These are phyloP conservation scores for Glaucidium brasilianum DNA, from an alignment of 2,113 vertebrate species.

Conservation along the genomic window DNA sequence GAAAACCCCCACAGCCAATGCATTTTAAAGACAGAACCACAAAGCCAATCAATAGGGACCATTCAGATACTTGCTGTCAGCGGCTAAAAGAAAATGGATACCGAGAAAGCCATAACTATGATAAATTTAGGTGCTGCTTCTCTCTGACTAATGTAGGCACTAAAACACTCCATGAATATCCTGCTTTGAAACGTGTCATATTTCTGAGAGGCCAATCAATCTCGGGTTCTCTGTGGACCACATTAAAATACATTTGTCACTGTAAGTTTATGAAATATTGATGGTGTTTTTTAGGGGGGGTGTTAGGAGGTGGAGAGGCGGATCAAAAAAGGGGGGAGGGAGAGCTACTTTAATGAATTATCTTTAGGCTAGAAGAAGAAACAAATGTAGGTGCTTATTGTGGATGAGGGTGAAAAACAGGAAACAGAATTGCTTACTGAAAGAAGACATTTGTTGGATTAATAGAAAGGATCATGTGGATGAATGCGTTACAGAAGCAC, in stretches of 20 bases:
- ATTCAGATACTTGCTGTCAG: constrained; percentile 88
- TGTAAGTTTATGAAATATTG: constrained; percentile 88
- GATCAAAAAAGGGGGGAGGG: constrained; percentile 69
- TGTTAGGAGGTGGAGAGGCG: constrained; percentile 78
- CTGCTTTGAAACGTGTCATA: constrained; percentile 89
- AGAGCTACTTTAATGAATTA: constrained; percentile 80
- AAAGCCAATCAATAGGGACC: constrained; percentile 85
- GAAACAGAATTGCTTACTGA: constrained; percentile 49
- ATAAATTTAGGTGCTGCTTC: constrained; percentile 88
- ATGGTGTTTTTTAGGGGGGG: constrained; percentile 80
- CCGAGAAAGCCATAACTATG: constrained; percentile 96
- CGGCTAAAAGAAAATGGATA: constrained; percentile 92
- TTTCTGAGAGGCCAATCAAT: constrained; percentile 93
- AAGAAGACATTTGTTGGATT: constrained; percentile 9
- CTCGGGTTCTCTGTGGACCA: constrained; percentile 85
- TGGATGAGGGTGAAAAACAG: constrained; percentile 30
- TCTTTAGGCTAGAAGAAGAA: constrained; percentile 73
- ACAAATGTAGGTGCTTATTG: constrained; percentile 56
- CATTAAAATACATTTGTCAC: constrained; percentile 97
- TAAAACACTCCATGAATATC: constrained; percentile 93
- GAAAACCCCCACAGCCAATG: constrained; percentile 65
- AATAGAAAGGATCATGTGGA: background rate
- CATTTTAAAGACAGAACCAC: constrained; percentile 76
- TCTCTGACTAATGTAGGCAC: constrained; percentile 95
- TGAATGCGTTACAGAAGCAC: background rate